Evolutionary conservation across 2,113 vertebrate species (phyloP).

Genomic region (Silurus meridionalis): DNA sequence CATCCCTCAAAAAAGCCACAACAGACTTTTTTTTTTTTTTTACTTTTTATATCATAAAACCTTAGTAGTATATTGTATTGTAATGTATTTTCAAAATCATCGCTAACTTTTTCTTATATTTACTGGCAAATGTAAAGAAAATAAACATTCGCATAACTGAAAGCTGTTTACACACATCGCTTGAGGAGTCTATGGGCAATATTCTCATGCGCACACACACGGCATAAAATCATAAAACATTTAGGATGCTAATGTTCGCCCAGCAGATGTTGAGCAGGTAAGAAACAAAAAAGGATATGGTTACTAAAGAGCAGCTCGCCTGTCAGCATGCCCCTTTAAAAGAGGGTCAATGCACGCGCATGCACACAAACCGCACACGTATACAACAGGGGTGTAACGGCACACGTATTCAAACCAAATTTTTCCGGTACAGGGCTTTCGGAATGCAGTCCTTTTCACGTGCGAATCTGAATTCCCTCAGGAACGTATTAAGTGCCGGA

Average conservation of each 20-base stretch:
- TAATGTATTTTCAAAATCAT: background rate
- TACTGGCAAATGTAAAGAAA: background rate
- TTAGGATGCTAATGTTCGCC: slow-evolving; percentile 37
- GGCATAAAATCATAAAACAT: slow-evolving; percentile 50
- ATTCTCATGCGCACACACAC: background rate
- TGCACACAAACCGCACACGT: background rate
- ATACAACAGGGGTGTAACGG: background rate
- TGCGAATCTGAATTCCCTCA: too few species aligned
- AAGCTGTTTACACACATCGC: background rate
- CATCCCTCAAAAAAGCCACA: background rate
- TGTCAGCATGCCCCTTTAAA: slow-evolving; percentile 32
- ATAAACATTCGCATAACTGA: background rate
- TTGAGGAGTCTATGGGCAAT: background rate
- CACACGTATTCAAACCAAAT: too few species aligned
- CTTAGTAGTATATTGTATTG: background rate
- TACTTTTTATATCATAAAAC: background rate
- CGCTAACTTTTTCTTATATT: background rate
- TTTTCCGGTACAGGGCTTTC: too few species aligned
- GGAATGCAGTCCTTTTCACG: too few species aligned
- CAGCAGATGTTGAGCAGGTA: slow-evolving; percentile 53
- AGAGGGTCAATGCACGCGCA: slow-evolving; percentile 25
- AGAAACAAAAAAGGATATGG: slow-evolving; percentile 37
- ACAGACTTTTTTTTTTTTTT: background rate
- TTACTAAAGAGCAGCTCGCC: slow-evolving; percentile 42
- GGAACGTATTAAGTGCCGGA: too few species aligned